These are phyloP conservation scores for Drosophila leontia DNA, from an alignment of 1,140 invertebrate species.

Conservation along the genomic window DNA sequence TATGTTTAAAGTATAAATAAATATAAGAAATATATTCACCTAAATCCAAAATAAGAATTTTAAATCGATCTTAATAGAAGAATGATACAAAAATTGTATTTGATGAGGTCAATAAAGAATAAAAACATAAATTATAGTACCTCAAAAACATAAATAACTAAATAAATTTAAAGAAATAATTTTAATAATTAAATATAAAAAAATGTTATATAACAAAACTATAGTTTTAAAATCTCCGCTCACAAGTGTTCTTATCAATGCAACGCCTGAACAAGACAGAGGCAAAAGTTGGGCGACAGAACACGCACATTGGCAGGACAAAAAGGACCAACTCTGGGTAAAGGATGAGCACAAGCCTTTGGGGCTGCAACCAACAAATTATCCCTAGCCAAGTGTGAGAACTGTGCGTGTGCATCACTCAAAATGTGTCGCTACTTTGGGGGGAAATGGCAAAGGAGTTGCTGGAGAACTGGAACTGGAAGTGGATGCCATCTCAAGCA, in stretches of 20 bases:
- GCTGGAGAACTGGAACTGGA: constrained; percentile 30
- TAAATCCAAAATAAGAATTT: neutral
- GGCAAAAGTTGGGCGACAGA: constrained; percentile 11
- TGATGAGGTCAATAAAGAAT: neutral
- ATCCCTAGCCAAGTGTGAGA: constrained; percentile 57
- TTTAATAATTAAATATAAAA: too few relatives aligned
- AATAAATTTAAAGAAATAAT: too few relatives aligned
- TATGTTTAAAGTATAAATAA: neutral
- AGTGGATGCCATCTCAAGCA: constrained; percentile 74
- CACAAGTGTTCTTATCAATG: constrained; percentile 30
- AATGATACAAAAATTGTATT: neutral
- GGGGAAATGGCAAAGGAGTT: constrained; percentile 38
- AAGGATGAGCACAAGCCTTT: constrained; percentile 36
- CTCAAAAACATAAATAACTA: too few relatives aligned
- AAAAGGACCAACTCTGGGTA: constrained; percentile 29
- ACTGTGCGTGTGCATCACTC: constrained; percentile 79
- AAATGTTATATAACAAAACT: too few relatives aligned
- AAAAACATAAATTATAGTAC: too few relatives aligned
- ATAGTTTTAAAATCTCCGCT: neutral
- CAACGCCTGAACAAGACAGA: constrained; percentile 22
- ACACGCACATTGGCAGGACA: constrained; percentile 40
- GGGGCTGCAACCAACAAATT: constrained; percentile 74
- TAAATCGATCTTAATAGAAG: neutral
- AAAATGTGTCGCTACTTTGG: constrained; percentile 61
- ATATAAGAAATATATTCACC: neutral